Conservation (phyloP, 2,888 invertebrate species). For the Meliscaeva auricollis region DNA sequence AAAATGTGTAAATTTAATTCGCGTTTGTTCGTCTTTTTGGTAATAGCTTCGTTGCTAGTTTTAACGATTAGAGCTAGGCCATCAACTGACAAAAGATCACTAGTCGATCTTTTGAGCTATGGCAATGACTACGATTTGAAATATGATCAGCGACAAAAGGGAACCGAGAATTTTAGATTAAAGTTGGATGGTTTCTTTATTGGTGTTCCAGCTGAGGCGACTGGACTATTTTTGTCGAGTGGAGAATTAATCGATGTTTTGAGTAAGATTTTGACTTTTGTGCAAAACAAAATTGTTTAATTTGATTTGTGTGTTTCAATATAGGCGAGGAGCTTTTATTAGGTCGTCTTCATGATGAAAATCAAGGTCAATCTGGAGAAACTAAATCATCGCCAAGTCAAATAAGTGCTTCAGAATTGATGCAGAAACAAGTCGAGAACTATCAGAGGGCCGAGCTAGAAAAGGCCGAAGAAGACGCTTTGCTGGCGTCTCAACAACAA, state of each 20-base stretch:
- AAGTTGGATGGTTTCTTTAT: conserved; percentile 85
- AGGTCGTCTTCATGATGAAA: conserved; percentile 36
- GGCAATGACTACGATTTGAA: conserved; percentile 83
- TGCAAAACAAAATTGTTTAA: neutral
- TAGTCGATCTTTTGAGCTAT: conserved; percentile 58
- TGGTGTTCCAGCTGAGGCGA: conserved; percentile 78
- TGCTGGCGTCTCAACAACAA: neutral
- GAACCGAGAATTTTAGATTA: conserved; percentile 89
- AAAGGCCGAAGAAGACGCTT: conserved; percentile 15
- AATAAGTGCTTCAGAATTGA: conserved; percentile 34
- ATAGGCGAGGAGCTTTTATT: conserved; percentile 75
- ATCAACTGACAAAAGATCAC: conserved; percentile 38
- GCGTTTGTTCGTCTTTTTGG: conserved; percentile 81
- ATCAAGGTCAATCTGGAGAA: conserved; percentile 32
- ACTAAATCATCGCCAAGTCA: conserved; percentile 17
- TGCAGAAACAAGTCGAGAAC: conserved; percentile 56
- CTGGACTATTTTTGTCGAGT: conserved; percentile 69
- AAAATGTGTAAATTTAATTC: conserved; percentile 83
- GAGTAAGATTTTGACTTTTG: conserved; percentile 65
- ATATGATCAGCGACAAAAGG: conserved; percentile 92
- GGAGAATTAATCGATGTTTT: conserved; percentile 77
- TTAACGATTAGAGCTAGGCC: conserved; percentile 60
- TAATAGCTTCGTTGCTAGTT: conserved; percentile 79
- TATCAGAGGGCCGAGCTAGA: conserved; percentile 33
- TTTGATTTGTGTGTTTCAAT: too few species aligned